Evolutionary conservation across 2,797 vertebrate genomes (phyloP).

Genomic region (Ctenopoma multispine): DNA sequence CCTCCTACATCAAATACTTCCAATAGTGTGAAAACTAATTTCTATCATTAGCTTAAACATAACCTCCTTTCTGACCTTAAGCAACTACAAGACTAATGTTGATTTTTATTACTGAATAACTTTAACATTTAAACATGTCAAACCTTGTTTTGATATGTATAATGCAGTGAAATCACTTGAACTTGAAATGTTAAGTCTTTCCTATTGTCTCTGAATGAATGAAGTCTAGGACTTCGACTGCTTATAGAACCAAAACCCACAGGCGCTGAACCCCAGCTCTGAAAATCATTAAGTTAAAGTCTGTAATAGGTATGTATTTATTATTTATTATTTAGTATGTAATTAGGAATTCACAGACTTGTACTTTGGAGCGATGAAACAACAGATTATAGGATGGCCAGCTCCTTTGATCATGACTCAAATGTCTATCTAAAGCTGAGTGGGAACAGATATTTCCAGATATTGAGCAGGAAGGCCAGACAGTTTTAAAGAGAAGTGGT

Average conservation of each 20-base stretch:
- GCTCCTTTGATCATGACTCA: not conserved
- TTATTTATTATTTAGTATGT: no score
- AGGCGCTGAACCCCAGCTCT: not conserved
- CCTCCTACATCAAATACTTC: slow-evolving; percentile 1
- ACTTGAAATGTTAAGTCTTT: not conserved
- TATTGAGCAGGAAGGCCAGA: not conserved
- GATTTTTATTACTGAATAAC: not conserved
- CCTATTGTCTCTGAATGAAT: not conserved
- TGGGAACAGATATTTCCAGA: not conserved
- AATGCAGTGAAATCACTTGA: not conserved
- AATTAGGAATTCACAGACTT: not conserved
- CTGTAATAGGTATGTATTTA: no score
- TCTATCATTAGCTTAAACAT: not conserved
- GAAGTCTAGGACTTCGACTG: not conserved
- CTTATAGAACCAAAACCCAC: not conserved
- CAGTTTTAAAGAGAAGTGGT: not conserved
- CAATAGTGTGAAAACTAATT: slow-evolving; percentile 29
- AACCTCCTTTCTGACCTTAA: slow-evolving; percentile 4
- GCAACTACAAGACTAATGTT: not conserved
- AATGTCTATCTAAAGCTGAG: not conserved
- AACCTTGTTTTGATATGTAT: not conserved
- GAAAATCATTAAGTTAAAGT: not conserved
- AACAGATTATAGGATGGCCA: not conserved
- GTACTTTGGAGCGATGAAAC: not conserved
- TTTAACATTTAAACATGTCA: not conserved